A percentile compares a stretch with the other conserved stretches of the same genome.
Conservation (phyloP, 2,113 vertebrate genomes). For the Mustela lutreola region DNA sequence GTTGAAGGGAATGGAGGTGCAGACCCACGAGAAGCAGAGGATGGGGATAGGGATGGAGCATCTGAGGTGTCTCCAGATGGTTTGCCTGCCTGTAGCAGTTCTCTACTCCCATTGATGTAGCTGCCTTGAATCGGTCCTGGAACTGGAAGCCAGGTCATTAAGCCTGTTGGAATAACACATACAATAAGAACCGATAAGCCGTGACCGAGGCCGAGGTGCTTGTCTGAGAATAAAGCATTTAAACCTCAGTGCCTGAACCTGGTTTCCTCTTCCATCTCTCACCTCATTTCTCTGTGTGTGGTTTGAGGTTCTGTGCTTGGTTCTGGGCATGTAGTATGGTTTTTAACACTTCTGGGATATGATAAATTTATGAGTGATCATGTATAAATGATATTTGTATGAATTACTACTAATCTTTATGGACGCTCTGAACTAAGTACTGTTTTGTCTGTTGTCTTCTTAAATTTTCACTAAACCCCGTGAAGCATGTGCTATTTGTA, state of each 20-base stretch:
- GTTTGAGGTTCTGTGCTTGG: not conserved
- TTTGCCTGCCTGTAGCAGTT: not conserved
- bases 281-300: not conserved
- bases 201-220: not conserved
- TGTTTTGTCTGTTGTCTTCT: not conserved
- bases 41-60: too few relatives aligned
- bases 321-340: not conserved
- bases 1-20: not conserved
- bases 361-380: not conserved
- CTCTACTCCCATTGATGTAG: constrained; percentile 16
- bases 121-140: constrained; percentile 57
- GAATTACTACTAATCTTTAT: not conserved
- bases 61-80: not conserved
- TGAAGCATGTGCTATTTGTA: not conserved
- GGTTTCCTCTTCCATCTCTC: not conserved
- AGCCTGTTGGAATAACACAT: constrained; percentile 30
- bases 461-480: not conserved
- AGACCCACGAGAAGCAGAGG: not conserved
- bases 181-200: not conserved
- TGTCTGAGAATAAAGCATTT: not conserved
- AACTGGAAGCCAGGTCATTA: constrained; percentile 62
- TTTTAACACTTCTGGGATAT: not conserved
- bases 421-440: not conserved
- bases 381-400: not conserved
- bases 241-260: not conserved